Conservation (phyloP, 2,797 vertebrate species). For the Coluber constrictor region DNA sequence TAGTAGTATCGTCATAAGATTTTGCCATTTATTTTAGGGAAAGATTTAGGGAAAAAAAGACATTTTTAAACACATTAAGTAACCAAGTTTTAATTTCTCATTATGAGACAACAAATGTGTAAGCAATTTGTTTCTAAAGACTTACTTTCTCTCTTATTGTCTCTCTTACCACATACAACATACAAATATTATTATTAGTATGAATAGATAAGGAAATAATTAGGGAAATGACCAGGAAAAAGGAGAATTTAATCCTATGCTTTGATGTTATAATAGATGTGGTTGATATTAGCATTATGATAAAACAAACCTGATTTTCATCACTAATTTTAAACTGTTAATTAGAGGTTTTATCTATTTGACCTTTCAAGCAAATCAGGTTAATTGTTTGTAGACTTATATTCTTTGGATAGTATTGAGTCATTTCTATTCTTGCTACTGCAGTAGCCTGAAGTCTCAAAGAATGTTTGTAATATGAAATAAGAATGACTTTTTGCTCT, state of each 20-base stretch:
- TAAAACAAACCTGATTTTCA: neutral
- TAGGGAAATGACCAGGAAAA: neutral
- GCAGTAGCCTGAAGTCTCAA: neutral
- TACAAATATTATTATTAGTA: neutral
- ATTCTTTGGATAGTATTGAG: neutral
- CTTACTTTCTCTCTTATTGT: neutral
- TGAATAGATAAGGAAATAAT: neutral
- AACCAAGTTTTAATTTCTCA: neutral
- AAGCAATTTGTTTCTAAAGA: neutral
- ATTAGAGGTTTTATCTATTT: neutral
- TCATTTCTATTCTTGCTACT: neutral
- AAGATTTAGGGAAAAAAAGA: constrained; percentile 49
- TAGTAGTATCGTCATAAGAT: constrained; percentile 53
- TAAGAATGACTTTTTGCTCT: neutral
- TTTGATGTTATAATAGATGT: neutral
- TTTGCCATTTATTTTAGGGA: constrained; percentile 41
- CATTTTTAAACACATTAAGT: constrained; percentile 16
- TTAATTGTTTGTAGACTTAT: neutral
- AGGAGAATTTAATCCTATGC: neutral
- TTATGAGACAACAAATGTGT: neutral
- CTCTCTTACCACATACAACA: neutral
- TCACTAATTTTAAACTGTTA: neutral
- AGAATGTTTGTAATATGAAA: neutral
- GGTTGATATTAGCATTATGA: neutral
- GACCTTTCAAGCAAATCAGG: neutral